Evolutionary conservation across 2,113 vertebrate genomes (phyloP).

Genomic region (Anhinga anhinga): DNA sequence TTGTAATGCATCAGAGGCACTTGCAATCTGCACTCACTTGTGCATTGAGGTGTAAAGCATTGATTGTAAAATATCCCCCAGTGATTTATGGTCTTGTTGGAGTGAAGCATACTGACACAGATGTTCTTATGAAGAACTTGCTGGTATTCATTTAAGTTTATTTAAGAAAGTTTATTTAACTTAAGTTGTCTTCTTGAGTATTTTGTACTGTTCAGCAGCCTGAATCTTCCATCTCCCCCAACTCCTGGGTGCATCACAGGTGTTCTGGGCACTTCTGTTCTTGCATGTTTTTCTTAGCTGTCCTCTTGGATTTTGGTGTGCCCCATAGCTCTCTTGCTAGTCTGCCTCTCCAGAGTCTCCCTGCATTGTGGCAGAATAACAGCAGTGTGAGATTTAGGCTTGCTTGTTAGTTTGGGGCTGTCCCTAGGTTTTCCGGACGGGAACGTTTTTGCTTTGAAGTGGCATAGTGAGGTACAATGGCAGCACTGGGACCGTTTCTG

Average conservation of each 20-base stretch:
- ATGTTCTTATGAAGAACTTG: neutral
- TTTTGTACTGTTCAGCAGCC: neutral
- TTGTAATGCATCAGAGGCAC: neutral
- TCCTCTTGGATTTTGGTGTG: neutral
- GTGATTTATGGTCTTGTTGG: neutral
- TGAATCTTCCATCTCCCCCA: neutral
- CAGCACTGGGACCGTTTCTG: neutral
- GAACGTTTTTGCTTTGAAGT: neutral
- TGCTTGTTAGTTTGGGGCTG: neutral
- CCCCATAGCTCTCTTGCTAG: neutral
- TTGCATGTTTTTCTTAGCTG: neutral
- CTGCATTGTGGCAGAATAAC: neutral
- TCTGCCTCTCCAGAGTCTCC: neutral
- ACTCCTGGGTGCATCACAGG: neutral
- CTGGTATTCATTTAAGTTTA: neutral
- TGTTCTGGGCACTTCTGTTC: neutral
- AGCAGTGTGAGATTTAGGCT: neutral
- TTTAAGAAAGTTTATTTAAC: neutral
- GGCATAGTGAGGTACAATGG: neutral
- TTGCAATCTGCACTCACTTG: neutral
- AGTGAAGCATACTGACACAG: neutral
- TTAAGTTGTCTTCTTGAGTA: neutral
- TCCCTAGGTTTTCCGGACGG: neutral
- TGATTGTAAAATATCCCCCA: neutral
- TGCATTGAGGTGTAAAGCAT: neutral